Percentiles rank a stretch among this genome's conserved stretches.
phyloP scores from a whole-genome alignment of 2,797 vertebrate species.

The Tokudaia muenninki region DNA sequence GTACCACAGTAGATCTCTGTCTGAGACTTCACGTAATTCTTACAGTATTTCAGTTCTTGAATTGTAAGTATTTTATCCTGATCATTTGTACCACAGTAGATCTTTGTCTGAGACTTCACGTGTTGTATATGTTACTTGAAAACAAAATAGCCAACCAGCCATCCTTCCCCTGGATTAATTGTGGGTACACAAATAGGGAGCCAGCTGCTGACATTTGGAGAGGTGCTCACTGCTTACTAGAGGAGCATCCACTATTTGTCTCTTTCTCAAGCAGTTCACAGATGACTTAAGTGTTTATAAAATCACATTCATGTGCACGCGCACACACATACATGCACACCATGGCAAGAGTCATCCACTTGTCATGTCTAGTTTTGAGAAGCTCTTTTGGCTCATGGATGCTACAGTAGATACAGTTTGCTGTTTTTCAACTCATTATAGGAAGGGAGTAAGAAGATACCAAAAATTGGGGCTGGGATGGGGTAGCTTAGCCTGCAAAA shows the following conservation, averaged over 20 bases:
- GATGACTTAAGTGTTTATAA: constrained; percentile 10
- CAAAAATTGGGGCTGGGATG: background rate
- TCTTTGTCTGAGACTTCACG: background rate
- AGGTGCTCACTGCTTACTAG: background rate
- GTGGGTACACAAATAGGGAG: background rate
- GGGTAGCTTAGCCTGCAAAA: background rate
- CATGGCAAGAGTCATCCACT: background rate
- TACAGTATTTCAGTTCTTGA: background rate
- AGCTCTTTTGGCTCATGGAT: background rate
- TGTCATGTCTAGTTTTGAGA: constrained; percentile 22
- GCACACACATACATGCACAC: background rate
- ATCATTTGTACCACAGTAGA: background rate
- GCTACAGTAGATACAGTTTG: constrained; percentile 8
- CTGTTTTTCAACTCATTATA: constrained; percentile 51
- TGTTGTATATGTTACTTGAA: background rate
- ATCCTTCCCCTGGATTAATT: background rate
- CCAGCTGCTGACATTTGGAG: background rate
- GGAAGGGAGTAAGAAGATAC: background rate
- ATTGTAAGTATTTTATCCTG: background rate
- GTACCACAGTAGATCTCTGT: background rate
- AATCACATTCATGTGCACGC: background rate
- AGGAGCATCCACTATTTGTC: background rate
- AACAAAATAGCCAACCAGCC: background rate
- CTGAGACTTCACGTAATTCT: constrained; percentile 37
- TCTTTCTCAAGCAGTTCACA: constrained; percentile 45